phyloP scores from a whole-genome alignment of 2,113 vertebrate genomes.

The Salminus brasiliensis region DNA sequence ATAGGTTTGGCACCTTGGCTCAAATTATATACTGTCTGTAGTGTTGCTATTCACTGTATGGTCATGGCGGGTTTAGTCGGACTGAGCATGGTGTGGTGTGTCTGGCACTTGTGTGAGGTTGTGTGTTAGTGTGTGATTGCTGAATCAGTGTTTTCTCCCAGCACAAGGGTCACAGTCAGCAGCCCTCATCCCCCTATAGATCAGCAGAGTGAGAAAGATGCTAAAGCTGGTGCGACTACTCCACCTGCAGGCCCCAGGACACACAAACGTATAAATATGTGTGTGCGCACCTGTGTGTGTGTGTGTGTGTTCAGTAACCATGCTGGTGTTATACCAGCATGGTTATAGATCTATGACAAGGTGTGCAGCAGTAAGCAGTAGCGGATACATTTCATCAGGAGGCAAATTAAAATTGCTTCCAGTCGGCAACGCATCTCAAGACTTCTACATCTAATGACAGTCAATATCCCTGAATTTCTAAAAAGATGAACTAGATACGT shows the following conservation, averaged over 20 bases:
- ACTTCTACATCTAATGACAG: neutral
- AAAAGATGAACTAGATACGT: no score
- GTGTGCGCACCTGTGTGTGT: conserved; percentile 26
- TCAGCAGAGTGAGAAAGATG: conserved; percentile 45
- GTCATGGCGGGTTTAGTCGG: neutral
- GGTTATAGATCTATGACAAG: neutral
- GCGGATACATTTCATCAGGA: neutral
- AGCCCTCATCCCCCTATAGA: conserved; percentile 56
- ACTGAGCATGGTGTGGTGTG: neutral
- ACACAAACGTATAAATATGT: conserved; percentile 35
- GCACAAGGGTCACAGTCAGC: conserved; percentile 71
- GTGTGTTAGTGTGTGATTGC: conserved; percentile 34
- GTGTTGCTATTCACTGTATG: neutral
- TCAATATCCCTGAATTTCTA: no score
- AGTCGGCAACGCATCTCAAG: neutral
- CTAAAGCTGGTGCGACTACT: conserved; percentile 77
- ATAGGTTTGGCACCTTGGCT: conserved; percentile 3
- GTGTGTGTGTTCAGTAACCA: neutral
- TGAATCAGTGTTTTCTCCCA: conserved; percentile 54
- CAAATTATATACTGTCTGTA: conserved; percentile 3
- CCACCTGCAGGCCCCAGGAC: conserved; percentile 77
- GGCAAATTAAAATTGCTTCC: neutral
- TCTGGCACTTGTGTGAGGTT: conserved; percentile 2
- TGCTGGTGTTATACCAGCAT: neutral
- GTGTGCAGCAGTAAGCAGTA: neutral